Evolutionary conservation across 2,888 invertebrate species (phyloP).

Genomic region (Phania funesta): DNA sequence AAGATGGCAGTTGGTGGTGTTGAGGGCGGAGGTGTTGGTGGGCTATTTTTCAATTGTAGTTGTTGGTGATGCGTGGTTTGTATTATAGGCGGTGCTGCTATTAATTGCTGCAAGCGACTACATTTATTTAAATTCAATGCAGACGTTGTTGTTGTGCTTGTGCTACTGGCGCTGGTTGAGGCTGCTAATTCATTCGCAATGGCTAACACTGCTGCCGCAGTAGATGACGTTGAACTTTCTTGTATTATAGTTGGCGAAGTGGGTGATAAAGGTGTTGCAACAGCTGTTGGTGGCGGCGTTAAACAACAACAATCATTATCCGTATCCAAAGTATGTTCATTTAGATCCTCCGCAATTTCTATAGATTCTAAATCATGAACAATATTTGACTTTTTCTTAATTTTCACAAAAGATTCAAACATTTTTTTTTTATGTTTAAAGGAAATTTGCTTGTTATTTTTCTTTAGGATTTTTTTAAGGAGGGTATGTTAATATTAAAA

Average conservation of each 20-base stretch:
- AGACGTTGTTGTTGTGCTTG: slow-evolving; percentile 28
- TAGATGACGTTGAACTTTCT: slow-evolving; percentile 41
- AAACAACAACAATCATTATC: slow-evolving; percentile 58
- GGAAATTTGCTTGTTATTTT: slow-evolving; percentile 26
- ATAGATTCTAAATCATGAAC: slow-evolving; percentile 69
- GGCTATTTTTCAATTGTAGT: slow-evolving; percentile 66
- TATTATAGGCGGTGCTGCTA: slow-evolving; percentile 75
- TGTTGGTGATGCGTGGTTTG: slow-evolving; percentile 68
- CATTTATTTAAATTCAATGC: slow-evolving; percentile 66
- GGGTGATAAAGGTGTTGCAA: slow-evolving; percentile 68
- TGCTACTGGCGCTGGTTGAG: slow-evolving; percentile 30
- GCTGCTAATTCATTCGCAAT: slow-evolving; percentile 38
- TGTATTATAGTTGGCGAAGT: slow-evolving; percentile 65
- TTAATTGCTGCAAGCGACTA: slow-evolving; percentile 79
- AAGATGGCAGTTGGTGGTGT: slow-evolving; percentile 64
- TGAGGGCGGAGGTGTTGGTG: slow-evolving; percentile 66
- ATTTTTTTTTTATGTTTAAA: slow-evolving; percentile 76
- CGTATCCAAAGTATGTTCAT: slow-evolving; percentile 65
- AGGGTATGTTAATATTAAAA: not conserved
- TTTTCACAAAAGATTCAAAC: slow-evolving; percentile 80
- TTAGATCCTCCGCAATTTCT: slow-evolving; percentile 57
- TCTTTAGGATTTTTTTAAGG: not conserved
- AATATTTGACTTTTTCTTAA: slow-evolving; percentile 78
- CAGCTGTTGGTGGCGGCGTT: slow-evolving; percentile 70
- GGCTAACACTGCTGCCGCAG: slow-evolving; percentile 45